Conservation (phyloP, 2,888 invertebrate species). For the Mamestra brassicae region DNA sequence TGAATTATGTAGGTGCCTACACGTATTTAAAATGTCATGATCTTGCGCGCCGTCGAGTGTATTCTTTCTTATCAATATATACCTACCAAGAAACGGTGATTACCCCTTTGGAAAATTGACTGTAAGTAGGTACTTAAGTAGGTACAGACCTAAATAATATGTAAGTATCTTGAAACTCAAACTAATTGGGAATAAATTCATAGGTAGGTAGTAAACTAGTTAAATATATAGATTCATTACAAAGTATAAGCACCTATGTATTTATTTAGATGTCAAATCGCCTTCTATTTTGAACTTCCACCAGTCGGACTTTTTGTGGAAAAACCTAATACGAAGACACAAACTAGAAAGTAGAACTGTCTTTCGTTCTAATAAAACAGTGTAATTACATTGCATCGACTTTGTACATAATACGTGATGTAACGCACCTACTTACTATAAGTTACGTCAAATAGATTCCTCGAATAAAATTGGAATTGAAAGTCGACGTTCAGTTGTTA, state of each 20-base stretch:
- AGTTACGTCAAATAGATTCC: conserved; percentile 55
- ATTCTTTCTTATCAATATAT: not conserved
- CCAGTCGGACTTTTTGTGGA: no score
- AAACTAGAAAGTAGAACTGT: not conserved
- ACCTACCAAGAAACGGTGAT: not conserved
- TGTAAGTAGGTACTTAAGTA: not conserved
- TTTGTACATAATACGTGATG: conserved; percentile 35
- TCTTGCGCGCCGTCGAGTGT: not conserved
- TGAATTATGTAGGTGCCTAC: not conserved
- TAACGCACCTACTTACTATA: conserved; percentile 26
- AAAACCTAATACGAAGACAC: not conserved
- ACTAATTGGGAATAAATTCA: no score
- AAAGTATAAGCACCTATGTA: no score
- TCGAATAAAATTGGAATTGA: conserved; percentile 44
- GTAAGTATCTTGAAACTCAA: no score
- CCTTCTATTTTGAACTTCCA: no score
- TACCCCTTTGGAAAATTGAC: not conserved
- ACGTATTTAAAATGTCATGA: not conserved
- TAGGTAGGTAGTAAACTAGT: no score
- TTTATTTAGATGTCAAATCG: no score
- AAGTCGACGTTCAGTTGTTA: conserved; percentile 48
- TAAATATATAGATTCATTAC: no score
- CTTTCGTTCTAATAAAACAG: conserved; percentile 28
- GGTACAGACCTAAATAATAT: no score
- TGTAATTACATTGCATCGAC: conserved; percentile 49